Percentiles rank a stretch among this genome's conserved stretches.
Conservation (phyloP, 2,797 vertebrate species). For the Rhinophrynus dorsalis region DNA sequence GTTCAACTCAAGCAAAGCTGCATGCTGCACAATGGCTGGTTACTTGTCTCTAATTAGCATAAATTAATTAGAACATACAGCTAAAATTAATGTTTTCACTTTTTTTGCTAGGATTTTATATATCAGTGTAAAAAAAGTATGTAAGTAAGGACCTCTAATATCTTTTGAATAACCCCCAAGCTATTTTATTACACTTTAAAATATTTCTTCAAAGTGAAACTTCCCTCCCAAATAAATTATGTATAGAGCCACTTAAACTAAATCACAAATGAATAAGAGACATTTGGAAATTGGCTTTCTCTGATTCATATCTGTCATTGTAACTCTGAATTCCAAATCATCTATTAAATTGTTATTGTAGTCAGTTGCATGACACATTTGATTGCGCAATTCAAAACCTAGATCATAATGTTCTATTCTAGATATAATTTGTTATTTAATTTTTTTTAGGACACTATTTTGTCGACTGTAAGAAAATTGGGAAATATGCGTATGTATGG, state of each 20-base stretch:
- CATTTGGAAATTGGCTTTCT: slow-evolving; percentile 40
- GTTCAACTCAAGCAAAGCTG: no score
- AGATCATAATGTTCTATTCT: slow-evolving; percentile 34
- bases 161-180: slow-evolving; percentile 26
- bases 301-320: slow-evolving; percentile 32
- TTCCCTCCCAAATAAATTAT: slow-evolving; percentile 37
- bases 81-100: background rate
- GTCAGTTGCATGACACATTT: slow-evolving; percentile 16
- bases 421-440: slow-evolving; percentile 26
- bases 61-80: no score
- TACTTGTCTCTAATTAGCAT: no score
- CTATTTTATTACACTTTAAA: slow-evolving; percentile 43
- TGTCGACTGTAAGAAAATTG: background rate
- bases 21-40: no score
- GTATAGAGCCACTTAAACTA: slow-evolving; percentile 31
- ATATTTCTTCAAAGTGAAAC: slow-evolving; percentile 40
- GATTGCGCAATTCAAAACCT: slow-evolving; percentile 30
- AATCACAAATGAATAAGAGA: slow-evolving; percentile 46
- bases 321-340: slow-evolving; percentile 30
- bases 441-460: slow-evolving; percentile 41
- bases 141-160: slow-evolving; percentile 10
- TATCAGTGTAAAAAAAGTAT: background rate
- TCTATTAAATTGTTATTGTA: slow-evolving; percentile 42
- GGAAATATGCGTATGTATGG: slow-evolving; percentile 14
- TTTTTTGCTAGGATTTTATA: slow-evolving; percentile 8